Evolutionary conservation across 2,113 vertebrate genomes (phyloP), one percentile per base, ranked within the genome.

Genomic region (Scatophagus argus): DNA sequence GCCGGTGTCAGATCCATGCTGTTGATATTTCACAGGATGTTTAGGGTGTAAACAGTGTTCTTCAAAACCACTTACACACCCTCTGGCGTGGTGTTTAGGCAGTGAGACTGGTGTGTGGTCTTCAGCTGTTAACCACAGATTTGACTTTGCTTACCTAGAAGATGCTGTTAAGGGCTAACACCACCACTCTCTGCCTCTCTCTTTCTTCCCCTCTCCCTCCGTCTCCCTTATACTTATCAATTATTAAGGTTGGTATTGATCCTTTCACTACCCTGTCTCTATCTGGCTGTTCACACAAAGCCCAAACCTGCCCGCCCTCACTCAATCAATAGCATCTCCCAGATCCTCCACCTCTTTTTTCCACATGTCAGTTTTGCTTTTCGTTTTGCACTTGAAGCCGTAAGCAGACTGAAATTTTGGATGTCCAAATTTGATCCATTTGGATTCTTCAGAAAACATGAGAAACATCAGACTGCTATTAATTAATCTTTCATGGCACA

Each of bases 161-260:
- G 90, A 87, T 89, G 89, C 86, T 87, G 91, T 91, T 92, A 94
- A 79, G 83, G 46, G 74, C 86, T 88, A 63, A 81, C 89, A 87
- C 74, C 64, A 70, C 72, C 75, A 21, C 84, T 83, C 82, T 86
- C 87, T 77, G 75, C 74, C 36, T 80, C 79, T 59, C 64, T 83
- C 88, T 76, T 74, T 77, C 82, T 82, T 74, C 62, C 74, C 67
- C n/a, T 74, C 83, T 77, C 27, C 62, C 83, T 85, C 72, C 65
- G 44, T 90, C 89, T 92, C 84, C 87, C 89, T 87, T 88, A 73
- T 87, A 87, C 93, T 94, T 94, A 95, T 95, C 92, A 95, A 95
- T 95, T 95, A 95, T 95, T 95, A 94, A 95, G 91, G 92, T 90
- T 31, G 38, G 66, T 92, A 95, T 95, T 90, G 94, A 95, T 95